Evolutionary conservation across 2,888 invertebrate species (phyloP).

Genomic region (Chaitophorus viminalis): DNA sequence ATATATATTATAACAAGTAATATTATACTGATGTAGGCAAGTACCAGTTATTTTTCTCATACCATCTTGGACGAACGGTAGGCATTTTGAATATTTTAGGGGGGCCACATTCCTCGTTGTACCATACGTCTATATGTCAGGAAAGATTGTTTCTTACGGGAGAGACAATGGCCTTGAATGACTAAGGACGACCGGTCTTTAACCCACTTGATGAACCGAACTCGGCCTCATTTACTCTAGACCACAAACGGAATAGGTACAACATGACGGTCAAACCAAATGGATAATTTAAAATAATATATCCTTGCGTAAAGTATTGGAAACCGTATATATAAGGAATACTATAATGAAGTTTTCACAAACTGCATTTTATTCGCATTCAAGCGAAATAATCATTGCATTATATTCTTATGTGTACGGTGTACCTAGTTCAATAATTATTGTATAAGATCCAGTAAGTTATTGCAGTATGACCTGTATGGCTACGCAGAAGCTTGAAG

Average conservation of each 20-base stretch:
- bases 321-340: neutral
- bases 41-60: constrained; percentile 1
- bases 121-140: neutral
- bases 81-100: neutral
- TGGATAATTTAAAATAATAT: neutral
- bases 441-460: no score
- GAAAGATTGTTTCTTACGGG: constrained; percentile 8
- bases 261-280: neutral
- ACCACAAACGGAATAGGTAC: neutral
- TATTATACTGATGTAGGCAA: no score
- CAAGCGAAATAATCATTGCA: neutral
- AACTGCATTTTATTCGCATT: neutral
- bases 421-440: no score
- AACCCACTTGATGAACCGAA: constrained; percentile 36
- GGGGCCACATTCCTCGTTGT: constrained; percentile 21
- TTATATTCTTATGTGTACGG: neutral
- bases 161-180: constrained; percentile 41
- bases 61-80: neutral
- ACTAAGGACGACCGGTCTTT: constrained; percentile 30
- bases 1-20: no score
- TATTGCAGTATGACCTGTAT: no score
- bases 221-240: neutral
- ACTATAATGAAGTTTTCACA: neutral
- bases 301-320: neutral
- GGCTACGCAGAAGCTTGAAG: neutral